These are phyloP conservation scores for Periplaneta americana DNA, from an alignment of 1,140 invertebrate species.

Conservation along the genomic window DNA sequence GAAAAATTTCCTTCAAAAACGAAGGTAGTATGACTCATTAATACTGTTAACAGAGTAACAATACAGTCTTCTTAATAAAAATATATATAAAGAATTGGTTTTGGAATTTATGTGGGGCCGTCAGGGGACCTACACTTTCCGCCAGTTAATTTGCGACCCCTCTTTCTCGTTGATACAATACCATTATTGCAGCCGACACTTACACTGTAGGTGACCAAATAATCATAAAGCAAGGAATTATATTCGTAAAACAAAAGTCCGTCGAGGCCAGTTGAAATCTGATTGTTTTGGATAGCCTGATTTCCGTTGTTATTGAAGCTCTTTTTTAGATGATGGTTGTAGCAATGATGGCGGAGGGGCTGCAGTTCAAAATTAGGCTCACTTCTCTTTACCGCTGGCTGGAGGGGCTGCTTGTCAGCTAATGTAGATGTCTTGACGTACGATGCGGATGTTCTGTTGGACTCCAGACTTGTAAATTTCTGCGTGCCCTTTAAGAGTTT, in stretches of 20 bases:
- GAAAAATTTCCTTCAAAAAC: not conserved
- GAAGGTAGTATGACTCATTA: not conserved
- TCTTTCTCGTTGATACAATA: not conserved
- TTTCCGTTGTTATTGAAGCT: not conserved
- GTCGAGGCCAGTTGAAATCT: not conserved
- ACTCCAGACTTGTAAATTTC: not conserved
- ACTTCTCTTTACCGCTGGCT: slow-evolving; percentile 31
- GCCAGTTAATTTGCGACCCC: not conserved
- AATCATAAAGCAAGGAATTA: not conserved
- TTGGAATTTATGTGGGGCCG: not conserved
- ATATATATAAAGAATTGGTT: not conserved
- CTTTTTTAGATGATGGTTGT: not conserved
- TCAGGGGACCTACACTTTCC: not conserved
- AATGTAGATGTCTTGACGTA: slow-evolving; percentile 33
- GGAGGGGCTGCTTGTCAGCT: slow-evolving; percentile 40
- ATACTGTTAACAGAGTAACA: not conserved
- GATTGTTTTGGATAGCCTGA: not conserved
- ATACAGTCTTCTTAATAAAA: not conserved
- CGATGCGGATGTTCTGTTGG: not conserved
- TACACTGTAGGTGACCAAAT: not conserved
- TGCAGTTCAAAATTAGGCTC: slow-evolving; percentile 13
- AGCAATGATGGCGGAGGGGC: not conserved
- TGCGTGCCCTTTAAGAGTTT: not conserved
- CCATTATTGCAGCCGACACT: too few species aligned
- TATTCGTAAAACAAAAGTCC: not conserved